These are phyloP conservation scores for Ploceus nigricollis DNA, from an alignment of 2,113 vertebrate species.

Conservation along the genomic window DNA sequence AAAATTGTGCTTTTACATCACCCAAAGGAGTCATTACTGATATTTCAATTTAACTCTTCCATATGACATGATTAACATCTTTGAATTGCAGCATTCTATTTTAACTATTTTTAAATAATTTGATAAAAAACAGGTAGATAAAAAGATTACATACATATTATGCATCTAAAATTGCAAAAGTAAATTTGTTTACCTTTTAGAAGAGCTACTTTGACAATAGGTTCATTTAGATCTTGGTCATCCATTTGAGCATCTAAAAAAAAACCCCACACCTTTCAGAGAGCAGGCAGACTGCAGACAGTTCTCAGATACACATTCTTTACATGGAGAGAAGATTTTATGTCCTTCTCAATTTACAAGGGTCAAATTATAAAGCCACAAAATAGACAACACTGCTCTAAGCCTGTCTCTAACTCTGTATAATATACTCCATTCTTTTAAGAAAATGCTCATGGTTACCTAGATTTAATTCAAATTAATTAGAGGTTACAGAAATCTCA, in stretches of 20 bases:
- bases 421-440: neutral
- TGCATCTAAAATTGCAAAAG: neutral
- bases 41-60: neutral
- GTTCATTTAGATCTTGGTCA: slow-evolving; percentile 93
- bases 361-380: neutral
- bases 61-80: neutral
- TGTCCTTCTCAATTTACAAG: neutral
- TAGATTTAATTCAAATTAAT: neutral
- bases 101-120: neutral
- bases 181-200: slow-evolving; percentile 85
- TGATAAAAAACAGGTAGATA: neutral
- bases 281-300: neutral
- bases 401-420: neutral
- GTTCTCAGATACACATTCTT: neutral
- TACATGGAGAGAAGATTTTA: neutral
- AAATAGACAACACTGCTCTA: neutral
- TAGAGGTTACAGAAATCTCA: neutral
- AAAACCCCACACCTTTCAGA: neutral
- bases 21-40: neutral
- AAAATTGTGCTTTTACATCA: neutral
- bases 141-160: neutral
- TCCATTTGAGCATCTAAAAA: slow-evolving; percentile 94
- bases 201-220: slow-evolving; percentile 89
- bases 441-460: neutral
- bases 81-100: neutral